phyloP scores from a whole-genome alignment of 2,888 invertebrate species.

The Drymonia ruficornis region DNA sequence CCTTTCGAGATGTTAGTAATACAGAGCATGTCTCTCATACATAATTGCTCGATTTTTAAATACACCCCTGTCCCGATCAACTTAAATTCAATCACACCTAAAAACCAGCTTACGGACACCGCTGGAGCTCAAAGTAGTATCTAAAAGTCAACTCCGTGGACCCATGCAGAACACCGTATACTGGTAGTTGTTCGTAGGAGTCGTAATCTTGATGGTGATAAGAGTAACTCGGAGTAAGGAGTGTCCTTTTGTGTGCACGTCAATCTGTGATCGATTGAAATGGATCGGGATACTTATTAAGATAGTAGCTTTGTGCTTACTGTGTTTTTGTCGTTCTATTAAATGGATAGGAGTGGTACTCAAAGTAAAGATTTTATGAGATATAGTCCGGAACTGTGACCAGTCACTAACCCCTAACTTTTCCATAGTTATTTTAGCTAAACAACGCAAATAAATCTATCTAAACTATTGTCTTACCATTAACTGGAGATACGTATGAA shows the following conservation, averaged over 20 bases:
- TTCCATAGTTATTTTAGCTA: no score
- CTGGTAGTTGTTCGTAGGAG: conserved; percentile 27
- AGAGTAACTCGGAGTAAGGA: conserved; percentile 50
- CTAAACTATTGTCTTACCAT: no score
- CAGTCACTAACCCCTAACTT: no score
- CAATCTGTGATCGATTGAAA: conserved; percentile 64
- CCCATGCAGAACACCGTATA: conserved; percentile 33
- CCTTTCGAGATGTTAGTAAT: no score
- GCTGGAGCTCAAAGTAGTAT: conserved; percentile 23
- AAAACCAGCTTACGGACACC: conserved; percentile 25
- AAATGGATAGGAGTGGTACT: not conserved
- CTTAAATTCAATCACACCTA: conserved; percentile 22
- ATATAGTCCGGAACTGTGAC: not conserved
- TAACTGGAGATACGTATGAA: no score
- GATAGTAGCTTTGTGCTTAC: conserved; percentile 27
- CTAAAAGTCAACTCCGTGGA: conserved; percentile 12
- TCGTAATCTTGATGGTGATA: conserved; percentile 60
- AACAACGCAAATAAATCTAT: no score
- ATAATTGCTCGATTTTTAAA: no score
- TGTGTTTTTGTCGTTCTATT: conserved; percentile 4
- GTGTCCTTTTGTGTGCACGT: conserved; percentile 62
- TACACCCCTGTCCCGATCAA: conserved; percentile 27
- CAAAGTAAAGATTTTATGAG: not conserved
- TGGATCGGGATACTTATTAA: conserved; percentile 43
- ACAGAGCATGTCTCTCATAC: no score